phyloP scores from a whole-genome alignment of 2,888 invertebrate genomes.

The Microctonus brassicae region DNA sequence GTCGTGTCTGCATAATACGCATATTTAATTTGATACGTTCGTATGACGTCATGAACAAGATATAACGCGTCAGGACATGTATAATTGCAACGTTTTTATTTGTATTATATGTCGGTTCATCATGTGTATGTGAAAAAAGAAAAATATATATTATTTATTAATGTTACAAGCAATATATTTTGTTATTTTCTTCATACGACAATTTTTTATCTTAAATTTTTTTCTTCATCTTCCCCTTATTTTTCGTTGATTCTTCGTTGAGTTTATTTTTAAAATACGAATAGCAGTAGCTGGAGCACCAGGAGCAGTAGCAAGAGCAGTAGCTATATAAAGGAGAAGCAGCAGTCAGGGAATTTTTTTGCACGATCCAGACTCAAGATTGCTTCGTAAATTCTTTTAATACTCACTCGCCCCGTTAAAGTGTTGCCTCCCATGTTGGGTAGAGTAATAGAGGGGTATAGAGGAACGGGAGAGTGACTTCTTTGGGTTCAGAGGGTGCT shows the following conservation, averaged over 20 bases:
- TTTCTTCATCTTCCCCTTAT: neutral
- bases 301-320: neutral
- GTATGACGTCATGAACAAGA: neutral
- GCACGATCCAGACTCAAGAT: constrained; percentile 50
- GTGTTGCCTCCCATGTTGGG: constrained; percentile 37
- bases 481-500: constrained; percentile 42
- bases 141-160: neutral
- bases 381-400: constrained; percentile 60
- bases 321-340: neutral
- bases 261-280: constrained; percentile 5
- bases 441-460: neutral
- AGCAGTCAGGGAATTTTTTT: neutral
- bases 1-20: neutral
- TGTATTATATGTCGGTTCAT: neutral
- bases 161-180: neutral
- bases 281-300: neutral
- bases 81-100: neutral
- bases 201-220: neutral
- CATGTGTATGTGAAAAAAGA: neutral
- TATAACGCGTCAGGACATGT: neutral
- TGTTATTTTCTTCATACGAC: neutral
- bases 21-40: constrained; percentile 5
- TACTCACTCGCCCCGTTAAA: constrained; percentile 45
- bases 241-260: constrained; percentile 1
- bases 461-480: constrained; percentile 30